Evolutionary conservation across 2,888 invertebrate species (phyloP).

Genomic region (Volucella inanis): DNA sequence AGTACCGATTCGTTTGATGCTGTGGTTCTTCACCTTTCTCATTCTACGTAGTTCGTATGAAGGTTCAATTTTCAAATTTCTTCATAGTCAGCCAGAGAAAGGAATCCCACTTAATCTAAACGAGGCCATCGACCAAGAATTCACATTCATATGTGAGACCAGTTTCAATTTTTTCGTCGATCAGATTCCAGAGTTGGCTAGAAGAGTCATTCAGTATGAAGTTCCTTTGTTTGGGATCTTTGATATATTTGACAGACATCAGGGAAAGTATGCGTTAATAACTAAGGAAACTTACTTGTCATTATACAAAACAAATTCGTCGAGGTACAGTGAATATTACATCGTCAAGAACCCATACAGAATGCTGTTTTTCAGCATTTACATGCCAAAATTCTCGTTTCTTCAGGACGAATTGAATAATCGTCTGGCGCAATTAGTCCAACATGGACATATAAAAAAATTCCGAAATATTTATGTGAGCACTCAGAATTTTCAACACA

Average conservation of each 20-base stretch:
- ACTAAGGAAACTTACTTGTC: not conserved
- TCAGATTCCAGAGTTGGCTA: not conserved
- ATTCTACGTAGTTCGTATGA: slow-evolving; percentile 27
- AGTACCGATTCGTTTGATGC: too few species aligned
- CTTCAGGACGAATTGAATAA: not conserved
- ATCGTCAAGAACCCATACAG: not conserved
- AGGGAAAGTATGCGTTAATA: not conserved
- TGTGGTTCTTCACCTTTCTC: slow-evolving; percentile 7
- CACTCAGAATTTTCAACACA: not conserved
- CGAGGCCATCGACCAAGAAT: not conserved
- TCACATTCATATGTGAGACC: not conserved
- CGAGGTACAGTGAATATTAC: not conserved
- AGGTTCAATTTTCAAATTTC: slow-evolving; percentile 29
- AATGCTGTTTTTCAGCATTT: not conserved
- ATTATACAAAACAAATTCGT: not conserved
- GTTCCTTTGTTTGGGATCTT: not conserved
- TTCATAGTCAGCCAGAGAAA: not conserved
- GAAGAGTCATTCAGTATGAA: not conserved
- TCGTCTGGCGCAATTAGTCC: not conserved
- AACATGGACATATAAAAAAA: not conserved
- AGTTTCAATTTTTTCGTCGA: not conserved
- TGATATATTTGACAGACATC: not conserved
- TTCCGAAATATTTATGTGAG: not conserved
- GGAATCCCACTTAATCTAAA: not conserved
- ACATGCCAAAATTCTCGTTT: slow-evolving; percentile 14